Evolutionary conservation across 1,140 invertebrate genomes (phyloP).

Genomic region (Bacillus rossius): DNA sequence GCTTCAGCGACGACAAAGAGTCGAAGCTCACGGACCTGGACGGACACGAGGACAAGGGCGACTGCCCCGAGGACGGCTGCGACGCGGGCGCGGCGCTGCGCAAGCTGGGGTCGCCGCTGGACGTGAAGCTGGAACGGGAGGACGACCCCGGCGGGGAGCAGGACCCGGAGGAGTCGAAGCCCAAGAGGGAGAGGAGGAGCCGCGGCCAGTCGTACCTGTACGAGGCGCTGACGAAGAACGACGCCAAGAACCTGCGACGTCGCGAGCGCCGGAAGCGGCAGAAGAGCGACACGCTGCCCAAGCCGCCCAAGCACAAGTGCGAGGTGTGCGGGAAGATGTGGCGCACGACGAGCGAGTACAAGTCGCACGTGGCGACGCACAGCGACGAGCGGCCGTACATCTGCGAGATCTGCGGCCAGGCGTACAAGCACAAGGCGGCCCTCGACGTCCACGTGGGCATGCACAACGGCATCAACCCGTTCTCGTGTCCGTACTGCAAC

Average conservation of each 20-base stretch:
- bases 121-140: too few relatives aligned
- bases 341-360: constrained; percentile 39
- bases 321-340: constrained; percentile 40
- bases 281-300: constrained; percentile 17
- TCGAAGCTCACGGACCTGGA: too few relatives aligned
- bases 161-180: too few relatives aligned
- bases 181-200: too few relatives aligned
- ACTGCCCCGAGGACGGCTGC: too few relatives aligned
- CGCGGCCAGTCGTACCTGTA: too few relatives aligned
- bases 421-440: constrained; percentile 57
- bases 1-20: too few relatives aligned
- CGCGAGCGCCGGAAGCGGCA: constrained; percentile 8
- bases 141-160: too few relatives aligned
- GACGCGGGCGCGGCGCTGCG: too few relatives aligned
- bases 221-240: too few relatives aligned
- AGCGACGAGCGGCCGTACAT: constrained; percentile 43
- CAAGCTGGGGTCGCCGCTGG: too few relatives aligned
- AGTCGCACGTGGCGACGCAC: constrained; percentile 42
- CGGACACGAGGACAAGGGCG: too few relatives aligned
- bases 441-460: constrained; percentile 59
- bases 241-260: background rate
- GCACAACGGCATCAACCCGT: constrained; percentile 63
- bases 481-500: constrained; percentile 67
- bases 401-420: constrained; percentile 57
- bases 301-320: constrained; percentile 33